Base-by-base conservation (phyloP, 2,113 vertebrate species). In the Channa argus region DNA sequence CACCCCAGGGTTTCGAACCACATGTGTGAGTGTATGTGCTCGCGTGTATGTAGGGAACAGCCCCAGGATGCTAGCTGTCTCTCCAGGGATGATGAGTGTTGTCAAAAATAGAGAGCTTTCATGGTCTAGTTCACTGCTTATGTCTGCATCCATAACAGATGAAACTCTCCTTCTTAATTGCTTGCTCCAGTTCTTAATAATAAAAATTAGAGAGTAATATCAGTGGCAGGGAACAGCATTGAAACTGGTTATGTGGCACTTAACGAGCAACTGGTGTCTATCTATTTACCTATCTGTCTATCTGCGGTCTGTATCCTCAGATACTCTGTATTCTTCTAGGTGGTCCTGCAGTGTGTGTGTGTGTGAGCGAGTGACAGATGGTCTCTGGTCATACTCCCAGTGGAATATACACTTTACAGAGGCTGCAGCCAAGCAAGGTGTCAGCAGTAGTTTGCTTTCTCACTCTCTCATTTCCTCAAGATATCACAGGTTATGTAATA, bases 101-200 rank as follows among this genome's bases (percentile, higher is more conserved):
- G 59, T 84, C 76, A 84, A 80, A 89, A 90, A 89, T 88, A 90
- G 76, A 84, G 77, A 73, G 60, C 54, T 56, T 89, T 87, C 83
- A 88, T 91, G 79, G 83, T 90, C 88, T 88, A 86, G 78, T 91
- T 90, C 82, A 72, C 71, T 66, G 72, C 72, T 75, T 64, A 65
- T 80, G 70, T 87, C 76, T 80, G 85, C 80, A 83, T 84, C 79
- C 64, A 83, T 81, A 90, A 82, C 79, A 88, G 34, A 78, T 85
- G 75, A 71, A 74, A 83, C n/a, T n/a, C 38, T 44, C 43, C 63
- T 61, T 41, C 54, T 82, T 92, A 89, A 91, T 90, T 91, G 88
- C 77, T 69, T 90, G 86, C 74, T 90, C 82, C 71, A 88, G 41
- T 87, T 88, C 41, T 84, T 73, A 81, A 69, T 77, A 76, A 67